Conservation (phyloP, 2,888 invertebrate species). For the Cylindroiulus punctatus region DNA sequence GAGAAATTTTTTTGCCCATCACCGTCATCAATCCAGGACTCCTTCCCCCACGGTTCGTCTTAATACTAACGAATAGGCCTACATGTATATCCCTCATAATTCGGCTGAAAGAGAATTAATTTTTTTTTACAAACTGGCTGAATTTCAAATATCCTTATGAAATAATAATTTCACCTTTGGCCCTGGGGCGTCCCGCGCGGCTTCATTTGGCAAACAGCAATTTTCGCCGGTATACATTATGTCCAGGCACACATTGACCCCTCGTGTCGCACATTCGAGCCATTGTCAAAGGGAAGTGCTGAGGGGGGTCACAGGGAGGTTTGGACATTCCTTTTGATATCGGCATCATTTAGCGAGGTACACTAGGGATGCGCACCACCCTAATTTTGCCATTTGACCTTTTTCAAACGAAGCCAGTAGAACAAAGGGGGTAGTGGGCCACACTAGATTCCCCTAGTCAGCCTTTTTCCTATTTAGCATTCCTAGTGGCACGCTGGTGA, state of each 20-base stretch:
- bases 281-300: slow-evolving; percentile 30
- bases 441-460: slow-evolving; percentile 22
- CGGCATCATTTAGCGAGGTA: neutral
- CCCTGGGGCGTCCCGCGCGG: neutral
- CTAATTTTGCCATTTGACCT: slow-evolving; percentile 36
- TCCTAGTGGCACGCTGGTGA: slow-evolving; percentile 39
- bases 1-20: neutral
- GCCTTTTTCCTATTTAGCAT: slow-evolving; percentile 47
- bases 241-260: slow-evolving; percentile 20
- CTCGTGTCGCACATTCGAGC: neutral
- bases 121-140: neutral
- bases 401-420: slow-evolving; percentile 41
- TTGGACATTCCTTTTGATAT: neutral
- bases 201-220: neutral
- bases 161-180: neutral
- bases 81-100: neutral
- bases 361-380: neutral
- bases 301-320: neutral
- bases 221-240: neutral
- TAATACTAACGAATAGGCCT: too few species aligned
- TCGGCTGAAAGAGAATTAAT: neutral
- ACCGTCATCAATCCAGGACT: neutral
- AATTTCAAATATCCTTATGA: neutral
- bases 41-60: too few species aligned
- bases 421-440: slow-evolving; percentile 47